Conservation (phyloP, 2,797 vertebrate genomes). For the Spinus pinus region DNA sequence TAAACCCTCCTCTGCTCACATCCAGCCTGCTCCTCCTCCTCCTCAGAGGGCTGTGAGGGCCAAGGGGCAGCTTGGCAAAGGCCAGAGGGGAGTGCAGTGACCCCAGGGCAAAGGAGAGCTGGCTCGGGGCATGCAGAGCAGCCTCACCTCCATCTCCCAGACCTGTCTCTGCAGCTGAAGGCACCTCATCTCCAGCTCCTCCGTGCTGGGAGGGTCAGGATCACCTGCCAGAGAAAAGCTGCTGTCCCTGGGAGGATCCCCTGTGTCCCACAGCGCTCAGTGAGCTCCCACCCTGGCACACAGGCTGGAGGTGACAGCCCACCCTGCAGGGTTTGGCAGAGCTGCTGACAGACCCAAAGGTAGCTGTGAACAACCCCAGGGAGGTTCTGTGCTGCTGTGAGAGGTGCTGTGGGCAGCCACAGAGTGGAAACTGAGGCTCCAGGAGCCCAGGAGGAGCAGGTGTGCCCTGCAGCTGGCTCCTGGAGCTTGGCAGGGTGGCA, state of each 20-base stretch:
- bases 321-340: not conserved
- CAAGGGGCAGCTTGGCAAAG: not conserved
- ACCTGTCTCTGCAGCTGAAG: slow-evolving; percentile 83
- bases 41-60: not conserved
- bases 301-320: not conserved
- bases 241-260: not conserved
- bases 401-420: not conserved
- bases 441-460: not conserved
- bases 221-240: not conserved
- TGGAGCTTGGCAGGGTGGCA: not conserved
- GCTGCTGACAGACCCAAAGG: not conserved
- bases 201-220: not conserved
- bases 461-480: not conserved
- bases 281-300: accelerated
- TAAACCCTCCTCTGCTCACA: not conserved
- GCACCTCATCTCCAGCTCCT: slow-evolving; percentile 75
- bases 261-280: not conserved
- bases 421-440: no score
- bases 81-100: not conserved
- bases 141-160: slow-evolving; percentile 89
- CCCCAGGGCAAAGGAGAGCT: not conserved
- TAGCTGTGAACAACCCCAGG: accelerated
- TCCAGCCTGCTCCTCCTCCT: not conserved
- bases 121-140: not conserved
- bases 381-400: not conserved